Evolutionary conservation across 2,113 vertebrate species (phyloP), one percentile per base, ranked within the genome.

Genomic region (Boleophthalmus pectinirostris): DNA sequence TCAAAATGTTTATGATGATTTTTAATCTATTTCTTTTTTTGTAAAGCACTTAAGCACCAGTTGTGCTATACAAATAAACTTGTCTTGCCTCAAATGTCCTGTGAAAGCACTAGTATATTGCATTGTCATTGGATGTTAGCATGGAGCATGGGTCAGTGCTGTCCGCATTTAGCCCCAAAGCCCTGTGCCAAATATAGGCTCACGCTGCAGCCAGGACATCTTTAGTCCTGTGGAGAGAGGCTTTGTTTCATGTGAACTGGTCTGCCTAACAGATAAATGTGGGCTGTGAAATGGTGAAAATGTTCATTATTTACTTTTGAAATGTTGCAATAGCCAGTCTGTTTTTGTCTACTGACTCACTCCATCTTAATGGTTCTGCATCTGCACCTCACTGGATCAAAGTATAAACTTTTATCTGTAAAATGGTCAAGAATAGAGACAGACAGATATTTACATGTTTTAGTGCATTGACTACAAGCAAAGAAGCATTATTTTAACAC

Each of bases 191-290:
- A 66, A 66, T 66, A 66, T 66, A 66, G 65, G 3, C 43, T 66
- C 38, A 66, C 65, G 20, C 33, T 38, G 72, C 11, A 5, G 43
- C 20, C 23, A 69, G n/a, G 18, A 69, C 46, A 56, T 76, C 58
- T 56, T 65, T 66, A 74, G 66, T 61, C 54, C 25, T 21, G 43
- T 15, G 64, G 33, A 61, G 56, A 71, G 68, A 66, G 24, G 23
- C 21, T 14, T 53, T n/a, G 54, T 3, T 69, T 21, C 1, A 64
- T n/a, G 68, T 38, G 18, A n/a, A 68, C 24, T n/a, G 8, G 33
- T 43, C 33, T 60, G 5, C 38, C 49, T 24, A 49, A 65, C 29
- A 61, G 49, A 45, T 68, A 49, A 18, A 53, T 53, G 53, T 1
- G 23, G 18, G 24, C 25, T 29, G 8, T 18, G 25, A 54, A 1